These are phyloP conservation scores for Lysandra bellargus DNA, from an alignment of 2,888 invertebrate genomes.

Conservation along the genomic window DNA sequence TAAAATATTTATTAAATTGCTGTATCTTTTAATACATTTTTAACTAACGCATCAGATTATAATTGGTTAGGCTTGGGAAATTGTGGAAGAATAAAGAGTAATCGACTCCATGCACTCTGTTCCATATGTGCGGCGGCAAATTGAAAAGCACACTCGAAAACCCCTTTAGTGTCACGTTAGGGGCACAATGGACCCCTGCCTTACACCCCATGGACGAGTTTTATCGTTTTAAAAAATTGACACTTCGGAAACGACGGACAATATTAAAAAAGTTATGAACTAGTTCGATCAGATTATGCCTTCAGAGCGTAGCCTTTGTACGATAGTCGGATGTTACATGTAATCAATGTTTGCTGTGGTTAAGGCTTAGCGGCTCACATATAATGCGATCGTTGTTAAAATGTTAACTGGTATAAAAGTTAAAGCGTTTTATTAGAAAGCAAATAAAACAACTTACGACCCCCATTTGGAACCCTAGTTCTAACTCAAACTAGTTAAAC, in stretches of 20 bases:
- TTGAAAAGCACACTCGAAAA: slow-evolving; percentile 78
- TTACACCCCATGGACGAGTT: slow-evolving; percentile 48
- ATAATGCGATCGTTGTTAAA: too few relatives aligned
- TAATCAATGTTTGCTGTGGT: slow-evolving; percentile 28
- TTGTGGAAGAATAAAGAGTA: too few relatives aligned
- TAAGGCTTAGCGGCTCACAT: slow-evolving; percentile 32
- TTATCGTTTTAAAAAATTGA: slow-evolving; percentile 50
- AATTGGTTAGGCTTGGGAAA: too few relatives aligned
- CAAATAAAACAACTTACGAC: too few relatives aligned
- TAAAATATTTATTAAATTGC: too few relatives aligned
- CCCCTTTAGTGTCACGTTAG: slow-evolving; percentile 74
- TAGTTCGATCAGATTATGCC: slow-evolving; percentile 21
- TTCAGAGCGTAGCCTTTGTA: neutral
- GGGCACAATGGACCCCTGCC: slow-evolving; percentile 59
- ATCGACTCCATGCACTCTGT: slow-evolving; percentile 46
- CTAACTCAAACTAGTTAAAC: too few relatives aligned
- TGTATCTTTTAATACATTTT: too few relatives aligned
- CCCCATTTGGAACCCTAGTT: too few relatives aligned
- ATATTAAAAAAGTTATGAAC: slow-evolving; percentile 40
- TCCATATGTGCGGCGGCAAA: slow-evolving; percentile 59
- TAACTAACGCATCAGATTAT: too few relatives aligned
- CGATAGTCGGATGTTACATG: neutral
- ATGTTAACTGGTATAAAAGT: too few relatives aligned
- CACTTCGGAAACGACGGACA: slow-evolving; percentile 49
- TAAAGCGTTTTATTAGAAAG: too few relatives aligned